Conservation (phyloP, 1,140 invertebrate genomes). For the Lasaia peninsularis region DNA sequence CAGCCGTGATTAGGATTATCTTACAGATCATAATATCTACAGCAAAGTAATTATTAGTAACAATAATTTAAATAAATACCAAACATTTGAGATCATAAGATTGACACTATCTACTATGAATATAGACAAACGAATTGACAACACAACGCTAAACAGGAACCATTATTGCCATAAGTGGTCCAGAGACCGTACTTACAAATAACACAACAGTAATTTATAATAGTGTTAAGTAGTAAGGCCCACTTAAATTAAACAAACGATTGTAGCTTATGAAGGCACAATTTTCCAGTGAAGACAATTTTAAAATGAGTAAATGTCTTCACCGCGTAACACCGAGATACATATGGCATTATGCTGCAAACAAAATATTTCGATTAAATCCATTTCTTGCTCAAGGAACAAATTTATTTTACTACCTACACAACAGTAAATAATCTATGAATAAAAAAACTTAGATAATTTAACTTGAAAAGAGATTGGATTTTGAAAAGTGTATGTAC, state of each 20-base stretch:
- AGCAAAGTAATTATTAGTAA: constrained; percentile 7
- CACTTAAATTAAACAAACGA: constrained; percentile 10
- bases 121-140: constrained; percentile 12
- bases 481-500: too few species aligned
- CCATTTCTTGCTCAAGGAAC: too few species aligned
- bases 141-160: constrained; percentile 16
- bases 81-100: constrained; percentile 18
- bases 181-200: constrained; percentile 4
- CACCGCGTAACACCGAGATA: background rate
- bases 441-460: too few species aligned
- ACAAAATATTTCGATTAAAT: too few species aligned
- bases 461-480: too few species aligned
- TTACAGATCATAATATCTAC: constrained; percentile 13
- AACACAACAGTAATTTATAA: constrained; percentile 2
- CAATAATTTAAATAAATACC: constrained; percentile 13
- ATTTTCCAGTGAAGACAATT: constrained; percentile 9
- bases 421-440: too few species aligned
- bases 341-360: background rate
- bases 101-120: constrained; percentile 9
- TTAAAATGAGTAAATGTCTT: background rate
- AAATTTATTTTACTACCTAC: too few species aligned
- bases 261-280: constrained; percentile 18
- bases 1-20: background rate
- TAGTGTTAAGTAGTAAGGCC: constrained; percentile 12
- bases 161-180: constrained; percentile 13